phyloP scores from a whole-genome alignment of 2,797 vertebrate species.

The Hippocampus kuda region DNA sequence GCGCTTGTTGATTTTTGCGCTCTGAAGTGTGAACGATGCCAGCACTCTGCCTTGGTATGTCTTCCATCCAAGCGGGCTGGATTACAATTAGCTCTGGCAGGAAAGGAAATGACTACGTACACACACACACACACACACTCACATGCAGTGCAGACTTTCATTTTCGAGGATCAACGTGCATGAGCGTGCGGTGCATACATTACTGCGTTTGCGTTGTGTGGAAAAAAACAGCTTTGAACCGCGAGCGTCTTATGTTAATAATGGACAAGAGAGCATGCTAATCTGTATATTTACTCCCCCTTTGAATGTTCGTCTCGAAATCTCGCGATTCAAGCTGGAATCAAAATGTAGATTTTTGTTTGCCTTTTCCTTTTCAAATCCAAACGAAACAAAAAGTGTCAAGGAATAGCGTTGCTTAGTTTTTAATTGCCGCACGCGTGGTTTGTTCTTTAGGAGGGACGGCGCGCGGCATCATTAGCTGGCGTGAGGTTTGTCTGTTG shows the following conservation, averaged over 20 bases:
- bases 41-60: constrained; percentile 33
- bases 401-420: constrained; percentile 21
- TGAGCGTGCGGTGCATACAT: neutral
- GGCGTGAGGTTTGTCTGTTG: constrained; percentile 53
- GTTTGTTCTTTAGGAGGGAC: constrained; percentile 38
- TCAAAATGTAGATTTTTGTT: neutral
- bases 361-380: neutral
- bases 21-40: constrained; percentile 30
- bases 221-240: neutral
- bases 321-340: constrained; percentile 25
- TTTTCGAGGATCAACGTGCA: constrained; percentile 14
- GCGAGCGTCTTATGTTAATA: constrained; percentile 8
- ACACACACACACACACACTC: constrained; percentile 22
- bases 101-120: constrained; percentile 22
- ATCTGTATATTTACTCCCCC: constrained; percentile 14
- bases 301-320: constrained; percentile 21
- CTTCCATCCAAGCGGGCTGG: constrained; percentile 24
- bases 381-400: constrained; percentile 14
- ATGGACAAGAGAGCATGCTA: neutral
- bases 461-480: constrained; percentile 46
- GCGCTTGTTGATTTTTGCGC: constrained; percentile 34
- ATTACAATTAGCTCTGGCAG: constrained; percentile 30
- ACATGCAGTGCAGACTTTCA: constrained; percentile 13
- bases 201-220: neutral
- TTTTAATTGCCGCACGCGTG: constrained; percentile 22